Conservation (phyloP, 2,113 vertebrate species). For the Gambusia affinis region DNA sequence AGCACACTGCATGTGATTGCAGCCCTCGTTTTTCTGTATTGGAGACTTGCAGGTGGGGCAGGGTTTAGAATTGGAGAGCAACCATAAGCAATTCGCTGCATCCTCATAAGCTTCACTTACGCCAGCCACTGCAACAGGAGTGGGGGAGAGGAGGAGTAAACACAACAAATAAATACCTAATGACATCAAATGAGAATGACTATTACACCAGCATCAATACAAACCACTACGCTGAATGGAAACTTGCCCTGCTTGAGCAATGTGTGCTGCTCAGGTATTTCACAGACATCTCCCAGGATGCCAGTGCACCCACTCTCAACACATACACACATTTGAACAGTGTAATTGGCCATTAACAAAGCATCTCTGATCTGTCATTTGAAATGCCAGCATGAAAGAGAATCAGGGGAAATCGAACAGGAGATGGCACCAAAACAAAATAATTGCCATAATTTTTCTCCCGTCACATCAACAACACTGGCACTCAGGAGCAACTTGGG, state of each 20-base stretch:
- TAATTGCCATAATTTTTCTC: slow-evolving; percentile 50
- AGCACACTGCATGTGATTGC: slow-evolving; percentile 99
- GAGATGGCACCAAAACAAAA: slow-evolving; percentile 43
- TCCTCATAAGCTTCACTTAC: slow-evolving; percentile 97
- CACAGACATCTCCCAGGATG: slow-evolving; percentile 48
- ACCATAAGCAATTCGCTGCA: slow-evolving; percentile 97
- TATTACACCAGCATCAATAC: slow-evolving; percentile 43
- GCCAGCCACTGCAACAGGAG: slow-evolving; percentile 86
- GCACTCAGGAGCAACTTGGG: slow-evolving; percentile 38
- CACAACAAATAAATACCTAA: slow-evolving; percentile 57
- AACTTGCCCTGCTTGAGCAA: slow-evolving; percentile 48
- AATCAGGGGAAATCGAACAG: slow-evolving; percentile 47
- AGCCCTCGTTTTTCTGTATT: slow-evolving; percentile 99
- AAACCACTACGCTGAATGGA: slow-evolving; percentile 42
- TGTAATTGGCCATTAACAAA: slow-evolving; percentile 62
- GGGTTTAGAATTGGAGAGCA: slow-evolving; percentile 95
- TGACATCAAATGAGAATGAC: slow-evolving; percentile 53
- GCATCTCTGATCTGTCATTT: slow-evolving; percentile 46
- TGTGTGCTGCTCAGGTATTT: slow-evolving; percentile 55
- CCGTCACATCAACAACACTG: slow-evolving; percentile 24
- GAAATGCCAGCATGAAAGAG: slow-evolving; percentile 52
- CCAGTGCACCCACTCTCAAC: slow-evolving; percentile 11
- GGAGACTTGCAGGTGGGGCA: slow-evolving; percentile 99
- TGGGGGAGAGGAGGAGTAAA: slow-evolving; percentile 8
- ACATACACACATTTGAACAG: slow-evolving; percentile 21